A percentile compares a stretch with the other conserved stretches of the same genome.
These are phyloP conservation scores for Cyphomyrmex costatus DNA, from an alignment of 1,140 invertebrate genomes.

Conservation along the genomic window DNA sequence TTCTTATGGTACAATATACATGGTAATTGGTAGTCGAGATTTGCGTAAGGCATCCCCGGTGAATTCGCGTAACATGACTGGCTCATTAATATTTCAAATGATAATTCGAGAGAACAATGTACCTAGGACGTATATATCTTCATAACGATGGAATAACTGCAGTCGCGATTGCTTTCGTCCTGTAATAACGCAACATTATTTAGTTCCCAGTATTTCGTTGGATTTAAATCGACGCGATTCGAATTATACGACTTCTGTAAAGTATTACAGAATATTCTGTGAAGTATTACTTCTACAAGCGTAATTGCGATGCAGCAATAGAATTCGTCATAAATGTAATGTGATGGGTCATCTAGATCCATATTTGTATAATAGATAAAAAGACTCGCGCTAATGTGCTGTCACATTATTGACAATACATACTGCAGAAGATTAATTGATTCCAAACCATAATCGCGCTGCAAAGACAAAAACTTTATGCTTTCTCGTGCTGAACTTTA, in stretches of 20 bases:
- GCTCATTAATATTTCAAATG: constrained; percentile 53
- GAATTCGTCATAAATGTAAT: background rate
- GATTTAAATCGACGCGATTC: constrained; percentile 1
- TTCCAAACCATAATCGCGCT: background rate
- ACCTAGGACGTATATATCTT: constrained; percentile 33
- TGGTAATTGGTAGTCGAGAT: background rate
- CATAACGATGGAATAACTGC: constrained; percentile 28
- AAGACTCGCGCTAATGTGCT: background rate
- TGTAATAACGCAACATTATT: constrained; percentile 44
- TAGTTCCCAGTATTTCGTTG: background rate
- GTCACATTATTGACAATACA: background rate
- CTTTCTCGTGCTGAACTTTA: background rate
- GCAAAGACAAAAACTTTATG: constrained; percentile 1
- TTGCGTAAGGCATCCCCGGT: background rate
- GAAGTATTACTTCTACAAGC: background rate
- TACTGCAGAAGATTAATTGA: constrained; percentile 33
- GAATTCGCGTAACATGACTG: constrained; percentile 18
- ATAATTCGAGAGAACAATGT: constrained; percentile 52
- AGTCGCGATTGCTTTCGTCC: background rate
- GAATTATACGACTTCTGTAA: background rate
- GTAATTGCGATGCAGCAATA: background rate
- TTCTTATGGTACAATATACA: constrained; percentile 8
- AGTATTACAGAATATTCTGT: background rate
- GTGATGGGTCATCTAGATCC: background rate
- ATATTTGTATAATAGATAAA: constrained; percentile 5